Conservation (phyloP, 2,113 vertebrate species). For the Emydocephalus ijimae region DNA sequence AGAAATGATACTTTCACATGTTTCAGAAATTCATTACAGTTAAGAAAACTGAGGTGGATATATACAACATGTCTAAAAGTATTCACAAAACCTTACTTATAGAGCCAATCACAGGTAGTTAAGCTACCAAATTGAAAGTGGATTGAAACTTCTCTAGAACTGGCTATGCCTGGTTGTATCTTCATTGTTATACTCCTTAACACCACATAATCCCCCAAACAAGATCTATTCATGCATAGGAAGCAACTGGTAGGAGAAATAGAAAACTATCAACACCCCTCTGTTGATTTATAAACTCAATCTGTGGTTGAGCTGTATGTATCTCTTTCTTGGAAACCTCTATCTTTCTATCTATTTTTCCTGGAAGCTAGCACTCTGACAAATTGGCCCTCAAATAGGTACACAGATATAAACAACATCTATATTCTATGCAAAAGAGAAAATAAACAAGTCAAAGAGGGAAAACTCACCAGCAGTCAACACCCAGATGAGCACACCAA, state of each 20-base stretch:
- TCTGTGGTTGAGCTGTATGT: neutral
- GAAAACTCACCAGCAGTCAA: neutral
- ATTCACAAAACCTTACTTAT: neutral
- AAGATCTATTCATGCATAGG: neutral
- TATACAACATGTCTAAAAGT: neutral
- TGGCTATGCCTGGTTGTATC: neutral
- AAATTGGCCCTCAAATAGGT: neutral
- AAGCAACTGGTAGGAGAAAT: neutral
- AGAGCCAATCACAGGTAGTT: neutral
- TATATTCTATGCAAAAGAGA: neutral
- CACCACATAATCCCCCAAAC: neutral
- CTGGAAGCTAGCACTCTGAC: neutral
- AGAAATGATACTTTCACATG: neutral
- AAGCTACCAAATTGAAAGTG: neutral
- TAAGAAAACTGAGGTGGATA: neutral
- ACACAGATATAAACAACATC: neutral
- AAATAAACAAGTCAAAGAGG: neutral
- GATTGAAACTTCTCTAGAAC: neutral
- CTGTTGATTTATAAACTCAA: neutral
- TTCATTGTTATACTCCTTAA: neutral
- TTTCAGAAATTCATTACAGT: neutral
- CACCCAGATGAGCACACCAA: neutral
- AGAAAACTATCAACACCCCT: neutral
- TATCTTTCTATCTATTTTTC: neutral
- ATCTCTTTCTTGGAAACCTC: neutral